These are phyloP conservation scores for Melipona bicolor DNA, from an alignment of 2,888 invertebrate species.

Conservation along the genomic window DNA sequence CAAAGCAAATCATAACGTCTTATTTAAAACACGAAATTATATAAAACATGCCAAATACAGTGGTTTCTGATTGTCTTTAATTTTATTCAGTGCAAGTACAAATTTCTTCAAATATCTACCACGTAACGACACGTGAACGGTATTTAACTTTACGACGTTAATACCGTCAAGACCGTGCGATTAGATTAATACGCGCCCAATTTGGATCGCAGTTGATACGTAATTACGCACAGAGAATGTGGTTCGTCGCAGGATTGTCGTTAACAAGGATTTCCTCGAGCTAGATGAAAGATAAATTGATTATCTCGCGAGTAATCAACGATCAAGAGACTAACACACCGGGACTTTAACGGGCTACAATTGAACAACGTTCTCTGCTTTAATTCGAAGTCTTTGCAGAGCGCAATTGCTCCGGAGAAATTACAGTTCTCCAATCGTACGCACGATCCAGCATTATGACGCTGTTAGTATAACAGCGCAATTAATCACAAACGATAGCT, in stretches of 20 bases:
- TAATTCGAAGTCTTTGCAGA: too few species aligned
- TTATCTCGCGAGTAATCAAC: background rate
- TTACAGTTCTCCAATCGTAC: background rate
- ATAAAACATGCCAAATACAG: background rate
- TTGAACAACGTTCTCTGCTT: background rate
- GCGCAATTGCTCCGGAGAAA: too few species aligned
- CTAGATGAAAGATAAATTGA: conserved; percentile 4
- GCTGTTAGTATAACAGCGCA: background rate
- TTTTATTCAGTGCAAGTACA: too few species aligned
- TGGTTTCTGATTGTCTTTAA: too few species aligned
- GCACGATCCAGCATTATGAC: background rate
- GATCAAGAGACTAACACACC: background rate
- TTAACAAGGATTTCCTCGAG: background rate
- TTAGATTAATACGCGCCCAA: background rate
- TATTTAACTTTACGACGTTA: background rate
- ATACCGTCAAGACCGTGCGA: too few species aligned
- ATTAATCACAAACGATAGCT: background rate
- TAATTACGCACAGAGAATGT: background rate
- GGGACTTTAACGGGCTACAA: background rate
- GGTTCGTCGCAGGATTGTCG: background rate
- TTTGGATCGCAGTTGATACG: background rate
- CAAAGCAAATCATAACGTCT: too few species aligned
- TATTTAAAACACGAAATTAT: background rate
- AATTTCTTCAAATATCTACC: too few species aligned
- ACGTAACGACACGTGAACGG: background rate